phyloP scores from a whole-genome alignment of 1,140 invertebrate genomes.

The Papilio polytes region DNA sequence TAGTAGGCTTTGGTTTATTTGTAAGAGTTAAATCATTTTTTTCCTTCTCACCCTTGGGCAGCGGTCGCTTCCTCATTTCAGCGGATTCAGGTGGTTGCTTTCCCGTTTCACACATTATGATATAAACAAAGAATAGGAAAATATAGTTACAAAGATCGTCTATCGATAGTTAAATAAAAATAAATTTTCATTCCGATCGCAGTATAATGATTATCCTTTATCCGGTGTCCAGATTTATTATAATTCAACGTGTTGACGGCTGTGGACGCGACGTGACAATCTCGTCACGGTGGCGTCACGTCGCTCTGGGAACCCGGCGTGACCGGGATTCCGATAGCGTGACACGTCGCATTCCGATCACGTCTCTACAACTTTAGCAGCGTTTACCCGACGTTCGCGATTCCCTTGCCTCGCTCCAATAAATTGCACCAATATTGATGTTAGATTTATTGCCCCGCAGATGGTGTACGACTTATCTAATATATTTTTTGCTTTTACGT shows the following conservation, averaged over 20 bases:
- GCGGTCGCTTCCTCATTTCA: too few relatives aligned
- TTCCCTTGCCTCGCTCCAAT: slow-evolving; percentile 20
- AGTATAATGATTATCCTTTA: slow-evolving; percentile 16
- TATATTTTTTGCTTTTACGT: background rate
- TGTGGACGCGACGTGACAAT: slow-evolving; percentile 57
- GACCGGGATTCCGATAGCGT: slow-evolving; percentile 52
- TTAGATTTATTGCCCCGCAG: slow-evolving; percentile 35
- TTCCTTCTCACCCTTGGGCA: too few relatives aligned
- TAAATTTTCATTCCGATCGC: background rate
- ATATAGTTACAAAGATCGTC: background rate
- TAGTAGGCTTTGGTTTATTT: too few relatives aligned
- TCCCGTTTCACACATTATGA: too few relatives aligned
- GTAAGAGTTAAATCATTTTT: background rate
- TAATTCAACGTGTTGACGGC: slow-evolving; percentile 17
- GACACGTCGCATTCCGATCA: slow-evolving; percentile 57
- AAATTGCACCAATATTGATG: slow-evolving; percentile 41
- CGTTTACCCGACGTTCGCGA: slow-evolving; percentile 61
- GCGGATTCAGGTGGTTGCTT: too few relatives aligned
- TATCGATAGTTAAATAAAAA: background rate
- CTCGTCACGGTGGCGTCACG: slow-evolving; percentile 48
- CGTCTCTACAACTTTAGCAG: slow-evolving; percentile 62
- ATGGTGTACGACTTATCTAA: slow-evolving; percentile 31
- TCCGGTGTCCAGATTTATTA: slow-evolving; percentile 28
- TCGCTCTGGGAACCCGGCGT: slow-evolving; percentile 56
- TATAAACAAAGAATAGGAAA: too few relatives aligned